Conservation (phyloP, 2,797 vertebrate species). For the Sebastes dallii region DNA sequence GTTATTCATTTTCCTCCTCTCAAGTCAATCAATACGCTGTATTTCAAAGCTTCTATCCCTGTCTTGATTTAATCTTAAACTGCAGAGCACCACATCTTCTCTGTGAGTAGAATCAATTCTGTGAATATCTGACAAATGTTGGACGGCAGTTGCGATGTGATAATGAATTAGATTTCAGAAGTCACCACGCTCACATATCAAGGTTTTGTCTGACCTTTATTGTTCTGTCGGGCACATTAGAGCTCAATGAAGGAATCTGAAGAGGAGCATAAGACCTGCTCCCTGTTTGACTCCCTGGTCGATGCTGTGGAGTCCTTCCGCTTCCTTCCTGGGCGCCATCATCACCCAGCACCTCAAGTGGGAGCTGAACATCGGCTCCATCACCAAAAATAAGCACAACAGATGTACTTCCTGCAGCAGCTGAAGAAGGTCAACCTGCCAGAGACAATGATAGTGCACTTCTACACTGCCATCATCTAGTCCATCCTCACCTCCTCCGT, state of each 20-base stretch:
- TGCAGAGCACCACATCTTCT: conserved; percentile 13
- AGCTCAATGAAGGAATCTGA: neutral
- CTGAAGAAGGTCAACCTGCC: no score
- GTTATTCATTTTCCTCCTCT: conserved; percentile 18
- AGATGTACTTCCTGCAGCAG: no score
- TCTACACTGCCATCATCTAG: neutral
- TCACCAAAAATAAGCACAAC: no score
- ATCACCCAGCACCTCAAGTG: neutral
- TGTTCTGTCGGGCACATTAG: neutral
- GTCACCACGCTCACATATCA: neutral
- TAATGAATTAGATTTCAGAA: neutral
- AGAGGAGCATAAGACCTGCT: rapidly evolving
- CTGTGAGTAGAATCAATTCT: conserved; percentile 21
- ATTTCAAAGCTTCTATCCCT: conserved; percentile 38
- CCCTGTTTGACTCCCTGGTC: no score
- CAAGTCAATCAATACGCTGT: conserved; percentile 29
- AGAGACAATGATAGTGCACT: no score
- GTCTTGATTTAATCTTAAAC: conserved; percentile 51
- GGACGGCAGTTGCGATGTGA: conserved; percentile 1
- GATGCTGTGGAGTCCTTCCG: neutral
- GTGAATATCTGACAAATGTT: conserved; percentile 43
- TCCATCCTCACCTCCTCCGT: neutral
- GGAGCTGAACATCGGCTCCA: no score
- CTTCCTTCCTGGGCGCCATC: neutral
- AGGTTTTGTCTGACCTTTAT: neutral